Evolutionary conservation across 37 sponge, comb jelly and placozoan genomes (phyloP).

Genomic region (Lycopodina hypogea): DNA sequence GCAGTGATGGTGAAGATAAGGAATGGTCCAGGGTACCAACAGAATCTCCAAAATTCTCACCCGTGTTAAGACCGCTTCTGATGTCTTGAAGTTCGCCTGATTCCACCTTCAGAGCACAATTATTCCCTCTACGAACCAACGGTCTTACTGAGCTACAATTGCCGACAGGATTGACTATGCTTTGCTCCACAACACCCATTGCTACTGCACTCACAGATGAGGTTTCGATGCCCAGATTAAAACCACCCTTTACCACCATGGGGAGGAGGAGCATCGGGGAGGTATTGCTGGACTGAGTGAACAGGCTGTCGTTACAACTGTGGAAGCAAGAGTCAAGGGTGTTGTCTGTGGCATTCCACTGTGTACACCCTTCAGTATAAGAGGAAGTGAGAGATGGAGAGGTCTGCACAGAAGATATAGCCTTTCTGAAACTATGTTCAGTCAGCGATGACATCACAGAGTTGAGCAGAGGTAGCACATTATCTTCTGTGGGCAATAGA

Average conservation of each 20-base stretch:
- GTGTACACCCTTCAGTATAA: too few species aligned
- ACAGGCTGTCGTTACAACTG: not conserved
- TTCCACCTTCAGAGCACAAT: too few species aligned
- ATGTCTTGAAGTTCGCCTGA: too few species aligned
- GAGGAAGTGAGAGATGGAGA: too few species aligned
- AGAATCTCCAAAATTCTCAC: too few species aligned
- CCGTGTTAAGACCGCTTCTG: too few species aligned
- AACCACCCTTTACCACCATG: not conserved
- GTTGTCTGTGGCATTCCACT: not conserved
- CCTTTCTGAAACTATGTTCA: not conserved
- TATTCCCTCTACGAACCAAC: too few species aligned
- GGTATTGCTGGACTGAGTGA: not conserved
- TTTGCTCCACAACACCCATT: not conserved
- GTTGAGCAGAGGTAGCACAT: slow-evolving; percentile 5
- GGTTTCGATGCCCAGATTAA: not conserved
- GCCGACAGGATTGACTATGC: not conserved
- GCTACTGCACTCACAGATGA: not conserved
- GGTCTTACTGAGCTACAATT: too few species aligned
- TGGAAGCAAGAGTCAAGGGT: not conserved
- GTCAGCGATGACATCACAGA: not conserved
- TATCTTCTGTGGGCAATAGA: not conserved
- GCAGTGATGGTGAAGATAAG: too few species aligned
- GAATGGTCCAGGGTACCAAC: too few species aligned
- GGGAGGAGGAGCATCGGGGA: not conserved
- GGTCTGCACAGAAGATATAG: not conserved